These are phyloP conservation scores for Indicator maculatus DNA, from an alignment of 2,113 vertebrate species.

Conservation along the genomic window DNA sequence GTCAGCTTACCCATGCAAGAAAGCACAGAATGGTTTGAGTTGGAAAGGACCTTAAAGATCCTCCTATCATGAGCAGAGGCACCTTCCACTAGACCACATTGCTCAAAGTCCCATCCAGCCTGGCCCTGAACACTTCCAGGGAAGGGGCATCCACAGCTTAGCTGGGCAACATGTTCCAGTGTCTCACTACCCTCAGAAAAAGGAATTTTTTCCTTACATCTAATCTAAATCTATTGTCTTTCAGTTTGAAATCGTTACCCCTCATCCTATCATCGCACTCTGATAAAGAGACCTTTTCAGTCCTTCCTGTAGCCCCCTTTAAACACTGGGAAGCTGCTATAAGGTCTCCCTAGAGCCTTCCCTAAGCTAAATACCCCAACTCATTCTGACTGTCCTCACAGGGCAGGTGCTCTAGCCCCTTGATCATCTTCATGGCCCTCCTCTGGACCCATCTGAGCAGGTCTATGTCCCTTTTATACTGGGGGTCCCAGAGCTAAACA, in stretches of 20 bases:
- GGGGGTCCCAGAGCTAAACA: neutral
- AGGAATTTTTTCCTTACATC: neutral
- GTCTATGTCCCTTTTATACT: neutral
- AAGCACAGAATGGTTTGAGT: neutral
- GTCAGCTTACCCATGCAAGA: neutral
- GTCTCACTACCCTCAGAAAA: neutral
- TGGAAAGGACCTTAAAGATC: neutral
- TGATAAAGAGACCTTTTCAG: neutral
- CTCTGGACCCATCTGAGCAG: neutral
- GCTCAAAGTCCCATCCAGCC: neutral
- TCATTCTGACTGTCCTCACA: neutral
- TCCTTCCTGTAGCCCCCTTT: neutral
- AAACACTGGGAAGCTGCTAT: neutral
- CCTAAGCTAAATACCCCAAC: neutral
- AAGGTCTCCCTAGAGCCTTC: neutral
- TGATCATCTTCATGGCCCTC: neutral
- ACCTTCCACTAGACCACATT: neutral
- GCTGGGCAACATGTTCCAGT: neutral
- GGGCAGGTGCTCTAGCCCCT: neutral
- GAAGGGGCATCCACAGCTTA: neutral
- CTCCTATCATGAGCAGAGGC: fast-evolving
- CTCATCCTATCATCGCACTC: fast-evolving
- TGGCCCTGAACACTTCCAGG: neutral
- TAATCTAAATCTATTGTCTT: neutral
- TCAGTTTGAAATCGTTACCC: neutral